phyloP scores from a whole-genome alignment of 2,888 invertebrate species.

The Drosophila anomalipes region DNA sequence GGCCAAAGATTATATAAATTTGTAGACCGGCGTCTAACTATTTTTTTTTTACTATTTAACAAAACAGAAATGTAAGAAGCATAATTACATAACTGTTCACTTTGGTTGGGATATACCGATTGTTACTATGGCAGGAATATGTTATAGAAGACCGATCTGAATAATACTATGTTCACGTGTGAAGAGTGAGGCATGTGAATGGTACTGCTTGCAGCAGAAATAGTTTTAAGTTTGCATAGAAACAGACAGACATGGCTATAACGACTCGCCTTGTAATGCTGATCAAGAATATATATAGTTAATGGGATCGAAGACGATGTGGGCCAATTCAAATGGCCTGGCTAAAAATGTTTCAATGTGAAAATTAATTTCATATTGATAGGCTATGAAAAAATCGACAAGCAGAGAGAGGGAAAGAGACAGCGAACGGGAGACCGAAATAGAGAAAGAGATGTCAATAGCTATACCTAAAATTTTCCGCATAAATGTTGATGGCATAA shows the following conservation, averaged over 20 bases:
- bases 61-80: background rate
- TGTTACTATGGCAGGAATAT: background rate
- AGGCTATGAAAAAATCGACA: constrained; percentile 3
- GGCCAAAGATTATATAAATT: background rate
- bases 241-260: background rate
- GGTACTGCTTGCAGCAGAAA: background rate
- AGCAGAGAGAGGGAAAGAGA: background rate
- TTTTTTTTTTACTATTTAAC: background rate
- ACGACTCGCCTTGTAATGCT: background rate
- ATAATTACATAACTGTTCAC: background rate
- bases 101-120: background rate
- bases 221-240: background rate
- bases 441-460: background rate
- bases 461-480: constrained; percentile 6
- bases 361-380: constrained; percentile 28
- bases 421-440: background rate
- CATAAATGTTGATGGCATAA: constrained; percentile 25
- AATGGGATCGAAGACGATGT: background rate
- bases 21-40: background rate
- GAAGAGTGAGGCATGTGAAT: background rate
- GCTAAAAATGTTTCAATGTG: constrained; percentile 15
- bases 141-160: background rate
- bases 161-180: background rate
- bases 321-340: background rate
- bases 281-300: background rate